Percentiles rank a stretch among this genome's conserved stretches.
phyloP scores from a whole-genome alignment of 2,888 invertebrate species.

The Spicauda simplicius region DNA sequence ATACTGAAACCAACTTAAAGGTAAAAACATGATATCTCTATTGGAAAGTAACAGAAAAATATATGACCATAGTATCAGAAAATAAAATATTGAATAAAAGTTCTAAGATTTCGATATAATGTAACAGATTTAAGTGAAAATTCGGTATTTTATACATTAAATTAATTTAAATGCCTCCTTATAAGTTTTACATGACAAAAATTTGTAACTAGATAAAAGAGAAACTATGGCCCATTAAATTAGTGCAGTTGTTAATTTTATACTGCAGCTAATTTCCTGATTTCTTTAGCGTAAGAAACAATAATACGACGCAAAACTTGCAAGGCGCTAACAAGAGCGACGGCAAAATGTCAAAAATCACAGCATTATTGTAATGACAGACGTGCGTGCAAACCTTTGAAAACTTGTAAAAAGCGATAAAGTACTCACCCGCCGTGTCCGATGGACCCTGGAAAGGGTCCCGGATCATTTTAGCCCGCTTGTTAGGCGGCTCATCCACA shows the following conservation, averaged over 20 bases:
- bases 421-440: slow-evolving; percentile 90
- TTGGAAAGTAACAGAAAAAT: slow-evolving; percentile 17
- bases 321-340: slow-evolving; percentile 77
- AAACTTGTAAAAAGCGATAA: slow-evolving; percentile 67
- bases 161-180: neutral
- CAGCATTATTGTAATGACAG: slow-evolving; percentile 78
- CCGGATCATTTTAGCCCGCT: slow-evolving; percentile 96
- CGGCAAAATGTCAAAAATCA: slow-evolving; percentile 78
- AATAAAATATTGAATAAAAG: neutral
- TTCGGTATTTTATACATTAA: neutral
- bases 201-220: slow-evolving; percentile 32
- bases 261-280: slow-evolving; percentile 26
- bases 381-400: slow-evolving; percentile 64
- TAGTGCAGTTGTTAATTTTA: neutral
- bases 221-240: neutral
- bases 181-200: slow-evolving; percentile 16
- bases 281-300: slow-evolving; percentile 52
- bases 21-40: slow-evolving; percentile 27
- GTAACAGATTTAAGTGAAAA: neutral
- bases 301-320: slow-evolving; percentile 82
- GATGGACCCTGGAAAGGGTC: slow-evolving; percentile 93
- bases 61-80: neutral
- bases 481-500: slow-evolving; percentile 97
- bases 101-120: slow-evolving; percentile 5
- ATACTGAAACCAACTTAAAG: neutral